A percentile compares a stretch with the other conserved stretches of the same genome.
These are phyloP conservation scores for Mythimna vitellina DNA, from an alignment of 2,888 invertebrate genomes.

Conservation along the genomic window DNA sequence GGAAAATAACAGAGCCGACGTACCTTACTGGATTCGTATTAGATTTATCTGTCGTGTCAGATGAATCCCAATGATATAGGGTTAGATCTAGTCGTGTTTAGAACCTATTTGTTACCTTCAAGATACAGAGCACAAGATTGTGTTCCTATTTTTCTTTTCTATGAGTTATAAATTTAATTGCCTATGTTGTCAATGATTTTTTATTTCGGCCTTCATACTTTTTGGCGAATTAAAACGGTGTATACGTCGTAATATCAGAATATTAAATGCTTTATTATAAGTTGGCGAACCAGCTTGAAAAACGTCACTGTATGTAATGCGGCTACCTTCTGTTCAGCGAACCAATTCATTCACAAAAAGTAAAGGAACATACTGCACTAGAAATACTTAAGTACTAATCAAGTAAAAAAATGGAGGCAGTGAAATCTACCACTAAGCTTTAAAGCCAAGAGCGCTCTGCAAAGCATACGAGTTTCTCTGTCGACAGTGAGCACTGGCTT, in stretches of 20 bases:
- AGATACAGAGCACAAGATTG: not conserved
- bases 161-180: not conserved
- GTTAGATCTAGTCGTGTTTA: constrained; percentile 12
- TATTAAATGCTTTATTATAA: too few species aligned
- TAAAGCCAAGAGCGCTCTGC: constrained; percentile 49
- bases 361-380: constrained; percentile 10
- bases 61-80: constrained; percentile 25
- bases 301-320: too few species aligned
- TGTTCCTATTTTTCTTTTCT: not conserved
- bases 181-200: not conserved
- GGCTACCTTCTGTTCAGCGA: not conserved
- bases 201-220: not conserved
- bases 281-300: too few species aligned
- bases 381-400: constrained; percentile 45
- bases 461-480: constrained; percentile 59
- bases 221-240: not conserved
- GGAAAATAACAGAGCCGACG: constrained; percentile 38
- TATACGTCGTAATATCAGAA: not conserved
- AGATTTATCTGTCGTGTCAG: constrained; percentile 42
- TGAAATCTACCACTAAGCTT: constrained; percentile 48
- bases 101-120: constrained; percentile 18
- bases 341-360: not conserved
- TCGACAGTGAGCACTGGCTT: constrained; percentile 49
- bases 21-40: constrained; percentile 32
- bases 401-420: constrained; percentile 40